Conservation (phyloP, 2,888 invertebrate genomes). For the Allygus modestus region DNA sequence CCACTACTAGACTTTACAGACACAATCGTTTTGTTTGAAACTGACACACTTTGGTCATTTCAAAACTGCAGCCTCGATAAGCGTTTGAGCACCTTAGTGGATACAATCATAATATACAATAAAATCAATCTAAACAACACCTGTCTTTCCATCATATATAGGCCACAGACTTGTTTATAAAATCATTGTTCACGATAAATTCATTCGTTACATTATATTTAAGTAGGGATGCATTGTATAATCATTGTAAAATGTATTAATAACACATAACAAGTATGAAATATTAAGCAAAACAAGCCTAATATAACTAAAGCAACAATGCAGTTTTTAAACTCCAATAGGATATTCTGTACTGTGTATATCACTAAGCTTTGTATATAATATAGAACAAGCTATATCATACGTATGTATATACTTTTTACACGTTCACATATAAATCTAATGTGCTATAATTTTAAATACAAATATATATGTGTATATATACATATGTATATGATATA, state of each 20-base stretch:
- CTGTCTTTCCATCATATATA: not conserved
- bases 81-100: constrained; percentile 18
- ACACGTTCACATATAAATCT: not conserved
- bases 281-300: not conserved
- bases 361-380: constrained; percentile 18
- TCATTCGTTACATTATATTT: not conserved
- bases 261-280: not conserved
- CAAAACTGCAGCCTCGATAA: not conserved
- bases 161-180: not conserved
- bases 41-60: constrained; percentile 5
- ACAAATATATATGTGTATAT: constrained; percentile 5
- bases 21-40: not conserved
- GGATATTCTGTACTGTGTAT: not conserved
- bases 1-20: not conserved
- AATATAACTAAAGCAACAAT: constrained; percentile 27
- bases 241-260: constrained; percentile 1
- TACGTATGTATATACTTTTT: not conserved
- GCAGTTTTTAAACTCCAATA: not conserved
- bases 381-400: not conserved
- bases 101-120: not conserved
- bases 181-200: not conserved
- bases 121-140: not conserved
- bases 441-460: constrained; percentile 20
- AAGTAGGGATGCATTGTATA: constrained; percentile 7
- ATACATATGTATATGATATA: no score